A percentile compares a stretch with the other conserved stretches of the same genome.
These are phyloP conservation scores for Lissonota sp. DNA, from an alignment of 2,888 invertebrate genomes.

Conservation along the genomic window DNA sequence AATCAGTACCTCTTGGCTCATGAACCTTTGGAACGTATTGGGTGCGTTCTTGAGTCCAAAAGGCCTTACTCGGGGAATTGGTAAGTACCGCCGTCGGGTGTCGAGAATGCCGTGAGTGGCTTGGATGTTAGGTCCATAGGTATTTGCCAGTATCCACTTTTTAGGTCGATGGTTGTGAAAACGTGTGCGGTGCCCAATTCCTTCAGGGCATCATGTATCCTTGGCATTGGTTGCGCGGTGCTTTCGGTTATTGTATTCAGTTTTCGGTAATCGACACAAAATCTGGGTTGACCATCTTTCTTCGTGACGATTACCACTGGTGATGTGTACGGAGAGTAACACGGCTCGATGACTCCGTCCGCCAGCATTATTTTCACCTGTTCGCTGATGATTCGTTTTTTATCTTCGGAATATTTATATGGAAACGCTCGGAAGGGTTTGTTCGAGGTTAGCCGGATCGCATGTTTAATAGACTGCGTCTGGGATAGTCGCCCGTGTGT, in stretches of 20 bases:
- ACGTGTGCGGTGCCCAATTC: constrained; percentile 54
- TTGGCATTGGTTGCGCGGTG: constrained; percentile 64
- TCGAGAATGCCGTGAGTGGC: constrained; percentile 70
- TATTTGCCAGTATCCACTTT: constrained; percentile 75
- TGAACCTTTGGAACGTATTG: constrained; percentile 72
- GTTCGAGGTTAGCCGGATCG: neutral
- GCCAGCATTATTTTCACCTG: neutral
- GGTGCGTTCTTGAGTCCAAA: constrained; percentile 73
- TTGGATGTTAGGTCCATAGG: constrained; percentile 66
- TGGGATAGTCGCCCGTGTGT: neutral
- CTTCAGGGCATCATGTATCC: constrained; percentile 64
- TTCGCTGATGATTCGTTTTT: neutral
- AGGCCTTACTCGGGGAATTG: constrained; percentile 72
- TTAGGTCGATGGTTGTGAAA: constrained; percentile 73
- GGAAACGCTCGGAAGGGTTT: too few relatives aligned
- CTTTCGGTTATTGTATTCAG: constrained; percentile 64
- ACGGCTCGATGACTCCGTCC: constrained; percentile 17
- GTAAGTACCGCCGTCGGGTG: constrained; percentile 71
- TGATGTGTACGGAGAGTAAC: constrained; percentile 8
- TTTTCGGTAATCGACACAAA: constrained; percentile 55
- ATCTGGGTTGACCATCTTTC: neutral
- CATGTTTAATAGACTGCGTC: neutral
- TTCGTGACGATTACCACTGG: neutral
- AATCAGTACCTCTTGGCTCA: constrained; percentile 65
- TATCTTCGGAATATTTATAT: neutral